Base-by-base conservation (phyloP, 2,888 invertebrate species). In the Chrysolina haemoptera region DNA sequence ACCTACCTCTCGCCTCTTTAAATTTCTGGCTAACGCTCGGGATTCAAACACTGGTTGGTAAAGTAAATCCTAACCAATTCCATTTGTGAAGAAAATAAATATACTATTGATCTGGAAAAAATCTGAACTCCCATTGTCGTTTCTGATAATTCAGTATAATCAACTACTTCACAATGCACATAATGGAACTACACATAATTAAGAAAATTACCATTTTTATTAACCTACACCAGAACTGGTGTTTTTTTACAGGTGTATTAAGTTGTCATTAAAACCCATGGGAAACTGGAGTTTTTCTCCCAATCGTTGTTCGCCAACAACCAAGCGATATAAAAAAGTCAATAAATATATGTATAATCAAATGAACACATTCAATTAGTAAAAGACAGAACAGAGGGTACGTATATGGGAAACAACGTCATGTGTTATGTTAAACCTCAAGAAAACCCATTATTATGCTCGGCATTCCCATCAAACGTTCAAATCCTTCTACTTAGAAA, bases 331-430 rank as follows among this genome's bases (percentile, higher is more conserved):
- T 53, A 22, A 53, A 50, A 64, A n/a, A 65, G 20, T 41, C 66
- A 67, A 67, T 41, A 53, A 67, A 67, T 67, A 67, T 67, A 67
- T 41, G 67, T 67, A 40, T 67, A 67, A 66, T 48, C 22, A 27
- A 67, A 67, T 67, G 12, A 67, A 40, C 43, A 67, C 46, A 55
- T 68, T 35, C 59, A 55, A 50, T 68, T 20, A 22, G 35, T 43
- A n/a, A 16, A 50, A 16, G 46, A 71, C 71, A 59, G 11, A 53
- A 74, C 76, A 76, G 71, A 66, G 76, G 76, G 76, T 68, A 70
- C 71, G 59, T 74, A 76, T 72, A 72, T 76, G 76, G 74, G 76
- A 76, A 76, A 68, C 41, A 40, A 46, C 74, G 74, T 74, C 74
- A 74, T 71, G 35, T 74, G 74, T 68, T 74, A 68, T 41, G 18